A percentile compares a stretch with the other conserved stretches of the same genome.
These are phyloP conservation scores for Sigmodon hispidus DNA, from an alignment of 2,113 vertebrate species.

Conservation along the genomic window DNA sequence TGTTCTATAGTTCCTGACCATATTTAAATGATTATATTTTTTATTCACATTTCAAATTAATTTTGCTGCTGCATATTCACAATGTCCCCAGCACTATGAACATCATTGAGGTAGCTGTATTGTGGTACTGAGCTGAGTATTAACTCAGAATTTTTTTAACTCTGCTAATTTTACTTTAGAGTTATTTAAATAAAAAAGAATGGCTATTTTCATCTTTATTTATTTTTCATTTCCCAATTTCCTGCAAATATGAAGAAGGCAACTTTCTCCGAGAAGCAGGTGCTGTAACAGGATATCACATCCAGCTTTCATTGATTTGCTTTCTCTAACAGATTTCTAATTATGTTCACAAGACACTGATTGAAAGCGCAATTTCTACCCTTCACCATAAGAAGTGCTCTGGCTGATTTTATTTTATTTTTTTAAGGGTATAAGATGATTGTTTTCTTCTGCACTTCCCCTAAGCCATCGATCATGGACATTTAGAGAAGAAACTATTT, in stretches of 20 bases:
- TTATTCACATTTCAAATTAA: neutral
- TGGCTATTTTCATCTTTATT: neutral
- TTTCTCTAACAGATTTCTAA: constrained; percentile 71
- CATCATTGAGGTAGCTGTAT: neutral
- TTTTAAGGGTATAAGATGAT: constrained; percentile 64
- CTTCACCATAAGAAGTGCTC: constrained; percentile 12
- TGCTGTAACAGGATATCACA: constrained; percentile 56
- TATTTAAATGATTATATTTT: neutral
- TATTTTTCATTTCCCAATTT: neutral
- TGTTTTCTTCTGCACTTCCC: constrained; percentile 44
- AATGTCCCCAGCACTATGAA: neutral
- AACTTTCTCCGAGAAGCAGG: constrained; percentile 50
- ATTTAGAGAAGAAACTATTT: constrained; percentile 79
- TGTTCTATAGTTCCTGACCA: neutral
- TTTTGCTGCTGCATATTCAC: neutral
- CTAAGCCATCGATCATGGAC: constrained; percentile 37
- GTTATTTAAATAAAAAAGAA: neutral
- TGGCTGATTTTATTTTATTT: constrained; percentile 63
- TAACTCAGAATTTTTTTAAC: neutral
- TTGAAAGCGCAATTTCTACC: constrained; percentile 71
- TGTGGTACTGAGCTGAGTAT: neutral
- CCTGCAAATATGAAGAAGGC: neutral
- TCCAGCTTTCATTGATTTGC: constrained; percentile 57
- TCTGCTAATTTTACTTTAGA: neutral
- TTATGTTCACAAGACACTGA: constrained; percentile 74